A percentile compares a stretch with the other conserved stretches of the same genome.
Conservation (phyloP, 2,113 vertebrate species). For the Xiphias gladius region DNA sequence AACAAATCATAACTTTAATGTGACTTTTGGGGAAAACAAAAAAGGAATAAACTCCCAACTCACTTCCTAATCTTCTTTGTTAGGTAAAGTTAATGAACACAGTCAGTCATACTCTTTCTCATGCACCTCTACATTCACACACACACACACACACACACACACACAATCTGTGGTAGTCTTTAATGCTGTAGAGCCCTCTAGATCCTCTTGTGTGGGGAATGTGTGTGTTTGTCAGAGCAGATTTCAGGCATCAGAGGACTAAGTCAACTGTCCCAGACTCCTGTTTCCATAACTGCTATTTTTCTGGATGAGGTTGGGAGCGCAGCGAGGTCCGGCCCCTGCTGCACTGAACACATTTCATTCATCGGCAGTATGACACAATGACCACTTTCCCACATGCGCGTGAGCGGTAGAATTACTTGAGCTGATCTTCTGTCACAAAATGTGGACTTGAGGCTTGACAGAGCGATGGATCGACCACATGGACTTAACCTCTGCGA, state of each 20-base stretch:
- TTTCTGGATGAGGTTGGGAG: neutral
- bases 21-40: slow-evolving; percentile 1
- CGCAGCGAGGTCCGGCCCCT: too few relatives aligned
- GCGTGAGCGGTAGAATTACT: too few relatives aligned
- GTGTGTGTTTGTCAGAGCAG: slow-evolving; percentile 38
- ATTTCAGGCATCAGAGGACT: slow-evolving; percentile 9
- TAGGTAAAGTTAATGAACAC: slow-evolving; percentile 12
- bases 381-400: neutral
- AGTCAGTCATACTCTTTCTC: neutral
- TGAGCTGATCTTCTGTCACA: too few relatives aligned
- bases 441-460: too few relatives aligned
- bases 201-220: slow-evolving; percentile 43
- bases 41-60: slow-evolving; percentile 35
- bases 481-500: too few relatives aligned
- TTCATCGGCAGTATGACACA: neutral
- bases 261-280: slow-evolving; percentile 22
- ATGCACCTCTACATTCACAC: neutral
- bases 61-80: slow-evolving; percentile 11
- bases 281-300: slow-evolving; percentile 22
- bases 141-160: neutral
- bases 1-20: neutral
- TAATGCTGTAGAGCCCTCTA: neutral
- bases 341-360: neutral
- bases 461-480: too few relatives aligned
- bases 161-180: too few relatives aligned